phyloP scores from a whole-genome alignment of 2,797 vertebrate species.

The Uromys caudimaculatus region DNA sequence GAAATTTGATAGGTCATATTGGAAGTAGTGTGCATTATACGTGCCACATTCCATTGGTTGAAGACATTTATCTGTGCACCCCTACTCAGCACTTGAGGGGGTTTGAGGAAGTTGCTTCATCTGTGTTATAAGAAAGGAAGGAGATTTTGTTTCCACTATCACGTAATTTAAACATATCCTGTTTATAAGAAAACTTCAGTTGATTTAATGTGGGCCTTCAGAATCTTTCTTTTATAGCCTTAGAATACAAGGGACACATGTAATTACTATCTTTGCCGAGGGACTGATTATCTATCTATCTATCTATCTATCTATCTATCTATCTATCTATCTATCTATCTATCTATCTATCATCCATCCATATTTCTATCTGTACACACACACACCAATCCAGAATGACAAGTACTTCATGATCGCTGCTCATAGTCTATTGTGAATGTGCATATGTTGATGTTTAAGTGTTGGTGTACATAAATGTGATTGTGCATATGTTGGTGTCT shows the following conservation, averaged over 20 bases:
- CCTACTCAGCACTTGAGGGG: background rate
- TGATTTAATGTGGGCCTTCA: background rate
- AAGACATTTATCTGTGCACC: background rate
- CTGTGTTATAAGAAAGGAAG: background rate
- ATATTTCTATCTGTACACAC: background rate
- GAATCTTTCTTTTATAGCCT: background rate
- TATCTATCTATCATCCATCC: too few relatives aligned
- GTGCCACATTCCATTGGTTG: background rate
- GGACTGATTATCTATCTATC: background rate
- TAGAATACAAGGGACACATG: background rate
- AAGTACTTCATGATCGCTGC: background rate
- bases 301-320: background rate
- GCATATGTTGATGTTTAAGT: background rate
- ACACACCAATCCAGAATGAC: background rate
- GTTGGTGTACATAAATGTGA: rapidly evolving
- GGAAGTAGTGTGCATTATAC: background rate
- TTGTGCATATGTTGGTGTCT: background rate
- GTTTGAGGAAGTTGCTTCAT: background rate
- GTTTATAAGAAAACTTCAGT: background rate
- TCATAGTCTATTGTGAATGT: background rate
- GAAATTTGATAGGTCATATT: background rate
- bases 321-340: too few relatives aligned
- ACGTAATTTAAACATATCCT: background rate
- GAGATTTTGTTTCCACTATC: background rate
- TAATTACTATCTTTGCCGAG: background rate